Evolutionary conservation across 2,888 invertebrate species (phyloP).

Genomic region (Erebia ligea): DNA sequence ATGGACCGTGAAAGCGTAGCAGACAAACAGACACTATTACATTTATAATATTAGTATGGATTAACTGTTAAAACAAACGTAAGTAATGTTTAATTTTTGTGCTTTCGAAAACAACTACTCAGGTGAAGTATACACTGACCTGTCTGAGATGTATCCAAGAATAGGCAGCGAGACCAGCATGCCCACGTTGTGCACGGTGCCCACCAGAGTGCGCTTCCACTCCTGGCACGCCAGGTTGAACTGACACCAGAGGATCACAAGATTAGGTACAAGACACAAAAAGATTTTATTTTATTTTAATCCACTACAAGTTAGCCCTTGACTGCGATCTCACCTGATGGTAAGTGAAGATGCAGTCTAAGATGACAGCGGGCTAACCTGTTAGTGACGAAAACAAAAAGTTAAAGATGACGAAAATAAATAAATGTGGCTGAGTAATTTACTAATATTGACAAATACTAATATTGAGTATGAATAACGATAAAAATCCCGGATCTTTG

Average conservation of each 20-base stretch:
- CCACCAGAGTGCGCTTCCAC: slow-evolving; percentile 90
- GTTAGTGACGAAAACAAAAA: too few relatives aligned
- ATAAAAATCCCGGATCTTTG: not conserved
- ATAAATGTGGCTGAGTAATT: too few relatives aligned
- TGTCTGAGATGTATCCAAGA: slow-evolving; percentile 88
- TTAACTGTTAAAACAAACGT: too few relatives aligned
- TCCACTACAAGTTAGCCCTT: too few relatives aligned
- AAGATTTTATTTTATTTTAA: too few relatives aligned
- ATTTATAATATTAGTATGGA: too few relatives aligned
- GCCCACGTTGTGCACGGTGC: slow-evolving; percentile 89
- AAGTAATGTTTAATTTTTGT: not conserved
- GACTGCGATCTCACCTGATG: too few relatives aligned
- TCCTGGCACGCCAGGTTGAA: slow-evolving; percentile 79
- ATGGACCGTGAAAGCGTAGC: too few relatives aligned
- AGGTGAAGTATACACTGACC: slow-evolving; percentile 52
- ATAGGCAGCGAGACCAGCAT: slow-evolving; percentile 88
- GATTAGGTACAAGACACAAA: not conserved
- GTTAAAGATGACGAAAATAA: too few relatives aligned
- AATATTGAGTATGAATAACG: not conserved
- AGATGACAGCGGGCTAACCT: too few relatives aligned
- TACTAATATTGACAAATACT: not conserved
- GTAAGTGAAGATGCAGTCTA: too few relatives aligned
- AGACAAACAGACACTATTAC: too few relatives aligned
- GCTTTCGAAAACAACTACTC: not conserved
- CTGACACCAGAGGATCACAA: slow-evolving; percentile 51